phyloP scores from a whole-genome alignment of 64 coral and sea anemone species.

The Montipora sp. region DNA sequence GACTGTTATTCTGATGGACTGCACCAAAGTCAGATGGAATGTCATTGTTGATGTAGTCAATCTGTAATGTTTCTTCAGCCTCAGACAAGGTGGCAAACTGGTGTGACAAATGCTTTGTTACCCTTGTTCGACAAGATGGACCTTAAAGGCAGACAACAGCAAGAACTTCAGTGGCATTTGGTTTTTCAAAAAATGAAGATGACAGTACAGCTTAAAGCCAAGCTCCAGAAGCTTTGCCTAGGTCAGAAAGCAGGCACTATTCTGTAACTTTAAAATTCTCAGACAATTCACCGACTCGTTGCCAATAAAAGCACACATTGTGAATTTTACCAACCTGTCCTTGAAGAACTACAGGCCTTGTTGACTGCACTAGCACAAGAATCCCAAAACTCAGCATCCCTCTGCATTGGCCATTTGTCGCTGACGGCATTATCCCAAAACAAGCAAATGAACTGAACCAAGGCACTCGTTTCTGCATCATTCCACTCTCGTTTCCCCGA shows the following conservation, averaged over 20 bases:
- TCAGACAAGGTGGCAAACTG: neutral
- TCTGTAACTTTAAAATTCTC: no score
- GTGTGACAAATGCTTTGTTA: neutral
- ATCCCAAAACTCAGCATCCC: slow-evolving; percentile 42
- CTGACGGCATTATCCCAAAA: slow-evolving; percentile 64
- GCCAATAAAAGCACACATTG: no score
- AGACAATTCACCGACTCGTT: no score
- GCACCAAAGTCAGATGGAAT: neutral
- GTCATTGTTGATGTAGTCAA: neutral
- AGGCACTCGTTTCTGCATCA: slow-evolving; percentile 10
- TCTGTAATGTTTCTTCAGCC: neutral
- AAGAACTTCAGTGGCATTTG: no score
- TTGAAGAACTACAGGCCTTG: no score
- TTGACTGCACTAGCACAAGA: slow-evolving; percentile 4
- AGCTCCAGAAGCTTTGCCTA: no score
- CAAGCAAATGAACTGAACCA: slow-evolving; percentile 74
- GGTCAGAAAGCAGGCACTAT: no score
- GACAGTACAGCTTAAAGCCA: no score
- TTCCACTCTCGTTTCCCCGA: slow-evolving; percentile 14
- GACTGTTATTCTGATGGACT: neutral
- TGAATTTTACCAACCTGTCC: no score
- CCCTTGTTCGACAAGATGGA: neutral
- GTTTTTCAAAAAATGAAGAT: no score
- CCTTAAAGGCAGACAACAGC: no score
- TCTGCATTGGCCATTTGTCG: slow-evolving; percentile 56